Evolutionary conservation across 2,888 invertebrate genomes (phyloP), one percentile per base, ranked within the genome.

Genomic region (Taenaris catops): DNA sequence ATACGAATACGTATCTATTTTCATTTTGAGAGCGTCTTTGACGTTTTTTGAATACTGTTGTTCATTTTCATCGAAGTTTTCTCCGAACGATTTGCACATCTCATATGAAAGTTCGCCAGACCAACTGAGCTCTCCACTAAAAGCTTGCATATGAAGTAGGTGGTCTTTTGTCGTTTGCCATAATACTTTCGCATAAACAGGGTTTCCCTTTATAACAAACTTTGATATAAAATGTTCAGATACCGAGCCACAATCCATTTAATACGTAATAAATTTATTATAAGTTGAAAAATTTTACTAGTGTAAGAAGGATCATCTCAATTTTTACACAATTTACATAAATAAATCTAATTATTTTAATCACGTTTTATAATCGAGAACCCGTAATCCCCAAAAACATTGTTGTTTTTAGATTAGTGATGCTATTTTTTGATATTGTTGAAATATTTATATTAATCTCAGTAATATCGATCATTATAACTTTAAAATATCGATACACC

Each of bases 111-210:
- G 78, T 12, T 38, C 48, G 0, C 84, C 84, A 0, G 64, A 55
- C 80, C 80, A 79, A 38, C 53, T 53, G 2, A 46, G 48, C 6
- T 56, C 48, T 10, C 58, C 56, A 11, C 65, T 63, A 44, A 63
- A 66, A 7, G 84, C 25, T 48, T 61, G 59, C 7, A 84, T 60
- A 18, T 58, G 42, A 54, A 83, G 80, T 12, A 81, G 38, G 23
- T 60, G 51, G 4, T 38, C 38, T 14, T 55, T 50, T 42, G 55
- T 62, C 5, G 53, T 48, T 41, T 58, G 58, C 79, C 81, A 81
- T 11, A 41, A 2, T 5, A 73, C 17, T 57, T 69, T 68, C 3
- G 57, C 36, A 34, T 72, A 79, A 1, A 66, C 11, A 1, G 19
- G 34, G 37, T 53, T 55, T 1, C 44, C 51, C 3, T 60, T 51